Conservation (phyloP, 2,113 vertebrate genomes). For the Pseudorectes ferrugineus region DNA sequence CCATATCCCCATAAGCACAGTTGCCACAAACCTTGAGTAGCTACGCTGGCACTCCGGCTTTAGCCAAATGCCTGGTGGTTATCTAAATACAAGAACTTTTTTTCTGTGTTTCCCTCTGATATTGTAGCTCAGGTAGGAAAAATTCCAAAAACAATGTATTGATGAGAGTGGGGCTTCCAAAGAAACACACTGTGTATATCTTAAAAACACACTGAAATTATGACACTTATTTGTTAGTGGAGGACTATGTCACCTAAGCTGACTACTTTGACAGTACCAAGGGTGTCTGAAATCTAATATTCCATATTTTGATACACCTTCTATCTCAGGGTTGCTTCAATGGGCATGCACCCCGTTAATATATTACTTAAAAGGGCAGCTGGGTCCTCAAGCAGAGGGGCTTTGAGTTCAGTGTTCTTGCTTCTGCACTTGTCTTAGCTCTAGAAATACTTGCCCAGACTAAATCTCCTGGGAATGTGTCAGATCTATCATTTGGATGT, state of each 20-base stretch:
- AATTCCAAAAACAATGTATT: slow-evolving; percentile 4
- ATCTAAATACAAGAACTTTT: slow-evolving; percentile 39
- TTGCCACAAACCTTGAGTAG: not conserved
- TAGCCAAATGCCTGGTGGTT: slow-evolving; percentile 11
- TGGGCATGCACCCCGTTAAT: not conserved
- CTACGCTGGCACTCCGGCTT: not conserved
- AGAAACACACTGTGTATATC: not conserved
- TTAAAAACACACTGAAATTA: slow-evolving; percentile 20
- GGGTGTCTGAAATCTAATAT: not conserved
- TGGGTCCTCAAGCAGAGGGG: not conserved
- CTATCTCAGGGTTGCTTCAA: not conserved
- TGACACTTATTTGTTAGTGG: not conserved
- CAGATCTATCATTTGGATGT: not conserved
- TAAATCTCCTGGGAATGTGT: not conserved
- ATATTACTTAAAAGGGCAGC: not conserved
- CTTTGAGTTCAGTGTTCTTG: not conserved
- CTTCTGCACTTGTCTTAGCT: not conserved
- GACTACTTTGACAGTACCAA: not conserved
- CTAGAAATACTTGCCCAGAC: not conserved
- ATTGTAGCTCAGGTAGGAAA: slow-evolving; percentile 6
- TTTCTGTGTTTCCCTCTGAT: slow-evolving; percentile 5
- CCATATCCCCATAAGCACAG: not conserved
- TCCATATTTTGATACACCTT: not conserved
- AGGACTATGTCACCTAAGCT: not conserved
- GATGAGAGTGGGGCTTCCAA: not conserved